Percentiles rank a stretch among this genome's conserved stretches.
Evolutionary conservation across 2,888 invertebrate genomes (phyloP).

Genomic region (Metallyticus violacea): DNA sequence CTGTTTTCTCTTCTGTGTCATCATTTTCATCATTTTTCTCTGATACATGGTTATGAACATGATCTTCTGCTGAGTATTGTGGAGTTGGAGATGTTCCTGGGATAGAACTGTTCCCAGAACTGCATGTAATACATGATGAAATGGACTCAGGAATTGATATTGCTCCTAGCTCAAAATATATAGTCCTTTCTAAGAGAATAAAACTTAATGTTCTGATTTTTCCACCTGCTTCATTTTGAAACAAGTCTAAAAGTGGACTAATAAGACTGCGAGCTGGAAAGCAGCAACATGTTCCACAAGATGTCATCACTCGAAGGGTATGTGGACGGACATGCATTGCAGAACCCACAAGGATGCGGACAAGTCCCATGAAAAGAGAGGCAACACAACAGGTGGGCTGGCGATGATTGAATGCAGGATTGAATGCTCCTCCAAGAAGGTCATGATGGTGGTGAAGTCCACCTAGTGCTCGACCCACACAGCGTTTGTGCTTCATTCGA

Average conservation of each 20-base stretch:
- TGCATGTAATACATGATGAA: constrained; percentile 51
- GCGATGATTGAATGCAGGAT: constrained; percentile 40
- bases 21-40: not conserved
- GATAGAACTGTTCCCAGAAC: constrained; percentile 33
- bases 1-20: not conserved
- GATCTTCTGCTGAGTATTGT: constrained; percentile 12
- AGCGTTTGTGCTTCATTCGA: constrained; percentile 53
- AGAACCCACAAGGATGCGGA: constrained; percentile 35
- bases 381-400: constrained; percentile 57
- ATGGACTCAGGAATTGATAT: constrained; percentile 26
- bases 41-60: not conserved
- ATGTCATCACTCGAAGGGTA: constrained; percentile 48
- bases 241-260: constrained; percentile 51
- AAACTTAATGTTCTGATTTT: constrained; percentile 49
- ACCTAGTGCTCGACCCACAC: constrained; percentile 42
- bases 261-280: constrained; percentile 55
- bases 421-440: constrained; percentile 52
- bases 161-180: constrained; percentile 60
- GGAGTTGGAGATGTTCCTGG: not conserved
- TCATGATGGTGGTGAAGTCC: constrained; percentile 60
- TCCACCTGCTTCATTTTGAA: constrained; percentile 45
- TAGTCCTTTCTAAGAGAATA: constrained; percentile 55
- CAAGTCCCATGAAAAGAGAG: constrained; percentile 54
- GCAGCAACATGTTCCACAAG: constrained; percentile 62
- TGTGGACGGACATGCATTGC: constrained; percentile 4